These are phyloP conservation scores for Nomada ferruginata DNA, from an alignment of 2,888 invertebrate genomes.

Conservation along the genomic window DNA sequence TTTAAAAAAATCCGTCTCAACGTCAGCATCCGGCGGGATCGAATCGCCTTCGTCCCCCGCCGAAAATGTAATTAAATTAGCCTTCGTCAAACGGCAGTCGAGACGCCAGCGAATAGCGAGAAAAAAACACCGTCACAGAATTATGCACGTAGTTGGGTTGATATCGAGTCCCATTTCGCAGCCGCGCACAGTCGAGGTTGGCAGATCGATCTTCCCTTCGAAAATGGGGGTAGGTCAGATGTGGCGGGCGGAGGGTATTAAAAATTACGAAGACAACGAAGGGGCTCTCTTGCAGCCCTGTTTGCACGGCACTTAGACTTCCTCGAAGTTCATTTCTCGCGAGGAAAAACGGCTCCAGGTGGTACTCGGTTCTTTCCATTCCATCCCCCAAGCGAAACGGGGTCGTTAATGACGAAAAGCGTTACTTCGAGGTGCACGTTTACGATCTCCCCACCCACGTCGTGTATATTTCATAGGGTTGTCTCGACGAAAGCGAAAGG, in stretches of 20 bases:
- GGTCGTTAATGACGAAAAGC: background rate
- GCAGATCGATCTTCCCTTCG: conserved; percentile 7
- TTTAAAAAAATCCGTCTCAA: background rate
- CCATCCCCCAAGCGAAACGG: background rate
- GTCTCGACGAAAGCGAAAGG: background rate
- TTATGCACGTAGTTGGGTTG: background rate
- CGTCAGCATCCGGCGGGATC: background rate
- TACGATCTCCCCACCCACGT: background rate
- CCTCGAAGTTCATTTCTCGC: conserved; percentile 39
- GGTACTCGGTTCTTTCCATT: no score
- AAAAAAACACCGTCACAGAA: background rate
- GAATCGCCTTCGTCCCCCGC: background rate
- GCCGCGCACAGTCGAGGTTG: background rate
- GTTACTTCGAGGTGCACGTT: no score
- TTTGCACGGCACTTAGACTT: conserved; percentile 45
- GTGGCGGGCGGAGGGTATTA: conserved; percentile 24
- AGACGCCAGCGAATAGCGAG: background rate
- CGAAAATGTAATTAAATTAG: conserved; percentile 29
- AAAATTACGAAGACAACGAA: conserved; percentile 45
- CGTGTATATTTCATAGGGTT: background rate
- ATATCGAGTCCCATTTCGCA: background rate
- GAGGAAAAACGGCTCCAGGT: background rate
- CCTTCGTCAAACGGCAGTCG: background rate
- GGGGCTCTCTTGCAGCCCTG: conserved; percentile 15
- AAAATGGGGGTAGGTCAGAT: background rate